These are phyloP conservation scores for Phalangium opilio DNA, from an alignment of 2,888 invertebrate species.

Conservation along the genomic window DNA sequence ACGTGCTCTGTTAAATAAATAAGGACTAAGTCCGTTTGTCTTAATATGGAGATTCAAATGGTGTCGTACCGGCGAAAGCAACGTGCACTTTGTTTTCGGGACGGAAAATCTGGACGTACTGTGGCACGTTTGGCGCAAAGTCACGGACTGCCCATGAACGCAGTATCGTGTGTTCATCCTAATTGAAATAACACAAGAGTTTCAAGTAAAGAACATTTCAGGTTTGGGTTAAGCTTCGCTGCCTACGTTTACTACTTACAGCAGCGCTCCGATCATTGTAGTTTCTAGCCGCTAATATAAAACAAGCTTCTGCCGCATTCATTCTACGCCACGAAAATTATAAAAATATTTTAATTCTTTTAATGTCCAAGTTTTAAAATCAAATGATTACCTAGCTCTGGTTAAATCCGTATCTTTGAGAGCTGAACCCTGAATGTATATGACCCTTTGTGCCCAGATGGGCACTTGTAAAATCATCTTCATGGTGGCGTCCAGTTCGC, in stretches of 20 bases:
- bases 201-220: too few relatives aligned
- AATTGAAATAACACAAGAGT: background rate
- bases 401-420: conserved; percentile 89
- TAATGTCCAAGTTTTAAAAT: background rate
- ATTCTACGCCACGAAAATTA: conserved; percentile 41
- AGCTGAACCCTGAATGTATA: conserved; percentile 93
- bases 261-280: conserved; percentile 93
- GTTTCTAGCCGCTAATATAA: conserved; percentile 87
- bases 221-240: too few relatives aligned
- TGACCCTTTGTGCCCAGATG: conserved; percentile 92
- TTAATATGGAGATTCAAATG: background rate
- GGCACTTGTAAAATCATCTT: conserved; percentile 90
- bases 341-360: conserved; percentile 4
- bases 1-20: conserved; percentile 12
- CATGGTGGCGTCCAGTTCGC: conserved; percentile 96
- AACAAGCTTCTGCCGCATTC: conserved; percentile 95
- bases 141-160: conserved; percentile 97
- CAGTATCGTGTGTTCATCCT: conserved; percentile 59
- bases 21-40: background rate
- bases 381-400: conserved; percentile 45
- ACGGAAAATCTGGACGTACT: conserved; percentile 95
- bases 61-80: conserved; percentile 58
- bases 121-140: conserved; percentile 87
- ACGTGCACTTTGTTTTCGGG: conserved; percentile 98
- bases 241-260: conserved; percentile 39